A percentile compares a stretch with the other conserved stretches of the same genome.
Evolutionary conservation across 2,888 invertebrate species (phyloP).

Genomic region (Pollenia griseotomentosa): DNA sequence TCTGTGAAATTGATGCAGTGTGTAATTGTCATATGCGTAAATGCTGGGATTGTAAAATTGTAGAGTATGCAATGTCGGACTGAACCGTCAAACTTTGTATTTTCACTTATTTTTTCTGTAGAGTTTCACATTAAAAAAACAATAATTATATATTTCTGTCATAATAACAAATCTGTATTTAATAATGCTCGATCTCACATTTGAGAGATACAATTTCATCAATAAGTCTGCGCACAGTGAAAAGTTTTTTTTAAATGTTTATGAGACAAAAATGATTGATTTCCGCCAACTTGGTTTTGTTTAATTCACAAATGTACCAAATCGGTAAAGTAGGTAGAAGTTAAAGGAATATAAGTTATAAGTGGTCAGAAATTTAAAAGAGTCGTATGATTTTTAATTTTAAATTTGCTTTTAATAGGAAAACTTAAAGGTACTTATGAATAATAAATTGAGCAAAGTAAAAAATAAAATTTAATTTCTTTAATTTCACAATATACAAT

Average conservation of each 20-base stretch:
- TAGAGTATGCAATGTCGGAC: too few species aligned
- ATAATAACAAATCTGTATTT: conserved; percentile 52
- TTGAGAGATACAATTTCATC: background rate
- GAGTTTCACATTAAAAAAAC: conserved; percentile 20
- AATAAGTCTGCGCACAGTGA: background rate
- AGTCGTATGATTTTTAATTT: background rate
- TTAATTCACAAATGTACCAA: background rate
- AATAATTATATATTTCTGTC: conserved; percentile 51
- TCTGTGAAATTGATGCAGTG: too few species aligned
- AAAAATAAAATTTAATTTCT: too few species aligned
- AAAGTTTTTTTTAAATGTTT: background rate
- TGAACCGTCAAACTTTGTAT: too few species aligned
- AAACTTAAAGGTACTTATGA: too few species aligned
- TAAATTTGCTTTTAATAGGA: background rate
- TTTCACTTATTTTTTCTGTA: background rate
- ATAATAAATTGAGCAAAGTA: too few species aligned
- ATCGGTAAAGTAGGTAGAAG: background rate
- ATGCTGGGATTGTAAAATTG: too few species aligned
- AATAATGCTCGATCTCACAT: background rate
- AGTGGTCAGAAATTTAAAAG: conserved; percentile 1
- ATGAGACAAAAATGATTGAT: conserved; percentile 36
- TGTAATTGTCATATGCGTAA: too few species aligned
- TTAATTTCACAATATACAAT: too few species aligned
- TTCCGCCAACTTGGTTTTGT: conserved; percentile 20
- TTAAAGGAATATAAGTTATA: background rate